Base-by-base conservation (phyloP, 2,797 vertebrate genomes). In the Scyliorhinus canicula region DNA sequence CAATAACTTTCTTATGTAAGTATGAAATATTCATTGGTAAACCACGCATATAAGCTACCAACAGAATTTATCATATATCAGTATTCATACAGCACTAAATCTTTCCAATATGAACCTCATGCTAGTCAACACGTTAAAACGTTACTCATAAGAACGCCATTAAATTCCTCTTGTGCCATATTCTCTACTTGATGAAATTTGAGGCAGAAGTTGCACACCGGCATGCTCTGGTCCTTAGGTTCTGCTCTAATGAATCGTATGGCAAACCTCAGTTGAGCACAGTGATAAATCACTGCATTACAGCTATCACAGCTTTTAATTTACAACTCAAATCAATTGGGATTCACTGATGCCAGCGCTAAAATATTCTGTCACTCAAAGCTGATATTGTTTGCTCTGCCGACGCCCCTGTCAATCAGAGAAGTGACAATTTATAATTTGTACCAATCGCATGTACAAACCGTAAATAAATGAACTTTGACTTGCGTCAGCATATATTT, bases 201-300 rank as follows among this genome's bases (percentile, higher is more conserved):
- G 93, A 74, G n/a, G 19, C 67, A 74, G 31, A 71, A 71, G 11
- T 52, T 9, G 74, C 47, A 52, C 74, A 47, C 71, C 7, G 28
- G 67, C 93, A 94, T 4, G 31, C 16, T 52, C 93, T 21, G 69
- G 19, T 95, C 90, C 95, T 85, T 44, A 95, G 52, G n/a, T n/a
- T 0, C 0, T 77, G 4, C 95, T 96, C 95, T 79, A 95, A 96
- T 95, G 79, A 65, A 95, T 93, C 86, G 91, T 67, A 95, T 95
- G 96, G 95, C 95, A 96, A 96, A 94, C 79, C 21, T 50, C 95
- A 95, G 63, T 55, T 95, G 96, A 96, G 90, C 95, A 21, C 44
- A 74, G 96, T 96, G 95, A 97, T 97, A 97, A 96, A 97, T 97
- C 96, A 97, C 95, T 57, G 95, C 95, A 96, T 96, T 96, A 96